Evolutionary conservation across 2,113 vertebrate genomes (phyloP).

Genomic region (Neotoma lepida): DNA sequence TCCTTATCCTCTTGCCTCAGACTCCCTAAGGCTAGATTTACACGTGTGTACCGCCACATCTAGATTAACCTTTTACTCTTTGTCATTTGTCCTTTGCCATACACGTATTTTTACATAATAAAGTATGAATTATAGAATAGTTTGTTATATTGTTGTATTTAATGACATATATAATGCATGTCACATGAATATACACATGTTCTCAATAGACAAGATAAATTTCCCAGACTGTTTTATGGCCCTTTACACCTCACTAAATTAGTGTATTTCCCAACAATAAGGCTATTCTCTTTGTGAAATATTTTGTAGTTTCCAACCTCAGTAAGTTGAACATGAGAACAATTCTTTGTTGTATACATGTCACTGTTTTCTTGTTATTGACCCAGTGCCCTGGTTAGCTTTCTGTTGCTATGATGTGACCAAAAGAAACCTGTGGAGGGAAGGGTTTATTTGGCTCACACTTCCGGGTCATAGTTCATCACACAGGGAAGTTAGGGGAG

Average conservation of each 20-base stretch:
- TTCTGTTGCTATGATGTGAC: neutral
- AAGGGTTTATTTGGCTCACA: neutral
- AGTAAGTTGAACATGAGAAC: neutral
- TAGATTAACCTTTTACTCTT: neutral
- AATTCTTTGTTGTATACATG: neutral
- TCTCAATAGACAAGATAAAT: neutral
- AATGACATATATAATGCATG: neutral
- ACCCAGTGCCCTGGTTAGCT: neutral
- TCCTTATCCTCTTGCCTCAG: neutral
- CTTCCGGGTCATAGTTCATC: neutral
- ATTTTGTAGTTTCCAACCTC: neutral
- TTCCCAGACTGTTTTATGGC: neutral
- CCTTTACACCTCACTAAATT: neutral
- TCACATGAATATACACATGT: neutral
- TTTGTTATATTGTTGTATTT: neutral
- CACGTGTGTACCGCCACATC: too few relatives aligned
- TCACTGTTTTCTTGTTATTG: neutral
- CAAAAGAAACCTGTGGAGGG: neutral
- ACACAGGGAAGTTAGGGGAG: neutral
- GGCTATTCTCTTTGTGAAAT: neutral
- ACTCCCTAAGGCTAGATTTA: neutral
- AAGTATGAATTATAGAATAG: neutral
- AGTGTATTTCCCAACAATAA: constrained; percentile 29
- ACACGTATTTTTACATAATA: neutral
- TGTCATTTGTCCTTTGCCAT: neutral